Base-by-base conservation (phyloP, 2,888 invertebrate genomes). In the Dynastes hyllus region DNA sequence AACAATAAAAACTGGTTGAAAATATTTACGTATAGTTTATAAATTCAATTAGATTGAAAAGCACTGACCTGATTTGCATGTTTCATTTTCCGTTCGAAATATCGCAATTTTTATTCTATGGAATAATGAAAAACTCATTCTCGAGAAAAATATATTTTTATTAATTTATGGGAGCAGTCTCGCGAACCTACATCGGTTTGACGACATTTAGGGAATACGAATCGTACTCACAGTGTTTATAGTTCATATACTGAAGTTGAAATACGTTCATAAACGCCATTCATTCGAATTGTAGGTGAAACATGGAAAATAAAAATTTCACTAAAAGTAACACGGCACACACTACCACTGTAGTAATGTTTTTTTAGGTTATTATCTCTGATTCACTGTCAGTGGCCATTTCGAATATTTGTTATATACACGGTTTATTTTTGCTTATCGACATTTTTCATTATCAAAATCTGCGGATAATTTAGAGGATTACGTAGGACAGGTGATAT, bases 251-350 rank as follows among this genome's bases (percentile, higher is more conserved):
- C 55, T 58, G 73, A 40, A 58, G 58, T 3, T 58, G 55, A 27
- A 73, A 73, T 40, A 58, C 16, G 16, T 73, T 58, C 22, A 73
- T 22, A 58, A 73, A 58, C 32, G 73, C 73, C 73, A 73, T 73
- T 58, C 40, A 58, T 29, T 13, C n/a, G 40, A 67, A 45, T 50
- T 45, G 16, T 58, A 11, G 13, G 4, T n/a, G n/a, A 73, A 37
- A 58, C 16, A 37, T 58, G 40, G 32, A 37, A 37, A 58, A 67
- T 32, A 11, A 32, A 67, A 50, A 50, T 27, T 50, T 67, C 50
- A 67, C 67, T 45, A 27, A 65, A 50, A 50, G 27, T 22, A 45
- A 32, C 63, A 63, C 32, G 63, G 8, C 32, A 63, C 61, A 22
- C 63, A 29, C 29, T 32, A 22, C 16, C 50, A 50, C 45, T 65